A percentile compares a stretch with the other conserved stretches of the same genome.
These are phyloP conservation scores for Sebastes umbrosus DNA, from an alignment of 2,797 vertebrate species.

Conservation along the genomic window DNA sequence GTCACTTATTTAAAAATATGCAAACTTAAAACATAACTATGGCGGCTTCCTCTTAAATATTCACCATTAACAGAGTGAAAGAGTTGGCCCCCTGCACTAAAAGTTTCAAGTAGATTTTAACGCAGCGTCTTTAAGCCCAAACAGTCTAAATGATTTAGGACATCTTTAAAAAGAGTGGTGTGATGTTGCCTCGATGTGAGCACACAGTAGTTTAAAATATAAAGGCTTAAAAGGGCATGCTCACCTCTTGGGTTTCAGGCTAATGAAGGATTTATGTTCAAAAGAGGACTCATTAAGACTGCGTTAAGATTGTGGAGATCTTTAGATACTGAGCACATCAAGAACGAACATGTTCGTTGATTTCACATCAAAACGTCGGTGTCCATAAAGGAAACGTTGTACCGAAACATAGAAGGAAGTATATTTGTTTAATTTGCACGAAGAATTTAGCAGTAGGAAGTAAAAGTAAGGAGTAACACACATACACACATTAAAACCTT, in stretches of 20 bases:
- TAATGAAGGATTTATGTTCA: conserved; percentile 58
- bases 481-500: neutral
- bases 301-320: neutral
- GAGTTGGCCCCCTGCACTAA: neutral
- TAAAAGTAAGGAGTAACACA: neutral
- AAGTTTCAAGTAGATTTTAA: conserved; percentile 44
- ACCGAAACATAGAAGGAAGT: neutral
- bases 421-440: neutral
- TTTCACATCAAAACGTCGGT: neutral
- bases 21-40: neutral
- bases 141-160: conserved; percentile 60
- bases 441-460: neutral
- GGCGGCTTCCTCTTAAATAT: conserved; percentile 14
- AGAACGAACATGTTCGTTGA: neutral
- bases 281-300: conserved; percentile 33
- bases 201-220: conserved; percentile 26
- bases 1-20: neutral
- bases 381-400: neutral
- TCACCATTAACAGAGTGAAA: conserved; percentile 16
- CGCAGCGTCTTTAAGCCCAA: conserved; percentile 20
- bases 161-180: conserved; percentile 22
- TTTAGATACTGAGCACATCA: neutral
- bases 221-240: conserved; percentile 30
- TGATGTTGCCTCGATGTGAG: neutral
- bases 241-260: conserved; percentile 28